Evolutionary conservation across 2,888 invertebrate genomes (phyloP), one percentile per base, ranked within the genome.

Genomic region (Eledone cirrhosa): DNA sequence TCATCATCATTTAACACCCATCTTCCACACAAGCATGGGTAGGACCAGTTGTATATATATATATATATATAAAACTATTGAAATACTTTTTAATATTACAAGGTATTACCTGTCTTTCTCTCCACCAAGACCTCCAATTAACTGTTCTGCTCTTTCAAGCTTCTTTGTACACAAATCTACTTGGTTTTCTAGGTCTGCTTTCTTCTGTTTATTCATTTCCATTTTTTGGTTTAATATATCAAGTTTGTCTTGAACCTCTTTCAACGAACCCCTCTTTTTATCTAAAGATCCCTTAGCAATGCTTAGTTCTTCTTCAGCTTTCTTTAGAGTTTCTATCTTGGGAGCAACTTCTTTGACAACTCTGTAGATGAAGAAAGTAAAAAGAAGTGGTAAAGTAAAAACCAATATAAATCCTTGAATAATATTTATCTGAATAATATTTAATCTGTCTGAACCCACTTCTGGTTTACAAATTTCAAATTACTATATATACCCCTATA

Each of bases 271-370:
- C 78, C 91, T 87, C 82, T 92, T 92, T 82, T 89, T 89, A 82
- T 90, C 89, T 77, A 92, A 83, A 2, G 88, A 87, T 27, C 82
- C 87, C 89, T 90, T 90, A 77, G 91, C 91, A 65, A 86, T 87
- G 11, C 88, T 85, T 48, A 90, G 84, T 78, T 91, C 89, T 13
- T 81, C 85, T 80, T 91, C 88, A 16, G 91, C 91, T 65, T 86
- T 86, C 82, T 89, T 90, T 82, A 92, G 84, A 13, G 89, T 89
- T 78, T 87, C 87, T 81, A 91, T 91, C 85, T 92, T 92, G 4
- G 91, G 92, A 5, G 91, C 91, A 2, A 92, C 91, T 72, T 91
- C 89, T 84, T 91, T 90, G 8, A 91, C 91, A 22, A 91, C 91
- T 83, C 90, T 90, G 81, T 11, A 81, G 31, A 27, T 90, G 81